A percentile compares a stretch with the other conserved stretches of the same genome.
Evolutionary conservation across 2,888 invertebrate species (phyloP).

Genomic region (Pseudococcus longispinus): DNA sequence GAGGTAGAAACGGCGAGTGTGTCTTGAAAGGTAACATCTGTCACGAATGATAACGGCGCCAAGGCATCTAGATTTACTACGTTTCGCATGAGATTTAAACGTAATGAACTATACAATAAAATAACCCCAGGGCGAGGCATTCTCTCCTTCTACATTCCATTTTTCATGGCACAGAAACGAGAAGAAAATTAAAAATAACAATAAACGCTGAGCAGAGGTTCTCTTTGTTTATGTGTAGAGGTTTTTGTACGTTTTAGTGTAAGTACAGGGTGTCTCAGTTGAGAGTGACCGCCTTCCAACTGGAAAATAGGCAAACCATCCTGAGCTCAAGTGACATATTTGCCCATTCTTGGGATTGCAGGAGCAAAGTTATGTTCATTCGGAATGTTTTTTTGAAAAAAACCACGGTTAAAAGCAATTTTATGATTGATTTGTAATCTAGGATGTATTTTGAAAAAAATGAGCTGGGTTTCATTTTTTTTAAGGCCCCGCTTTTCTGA

Average conservation of each 20-base stretch:
- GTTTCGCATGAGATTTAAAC: neutral
- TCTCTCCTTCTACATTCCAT: neutral
- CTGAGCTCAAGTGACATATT: too few relatives aligned
- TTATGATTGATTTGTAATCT: too few relatives aligned
- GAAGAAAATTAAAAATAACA: constrained; percentile 18
- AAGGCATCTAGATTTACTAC: neutral
- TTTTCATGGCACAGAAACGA: neutral
- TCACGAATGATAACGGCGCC: neutral
- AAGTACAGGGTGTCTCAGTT: too few relatives aligned
- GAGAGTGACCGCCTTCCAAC: too few relatives aligned
- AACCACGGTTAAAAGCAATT: too few relatives aligned
- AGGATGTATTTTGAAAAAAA: too few relatives aligned
- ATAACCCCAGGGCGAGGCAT: neutral
- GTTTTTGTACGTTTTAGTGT: neutral
- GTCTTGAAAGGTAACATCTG: constrained; percentile 13
- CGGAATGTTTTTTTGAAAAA: too few relatives aligned
- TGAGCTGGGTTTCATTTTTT: too few relatives aligned
- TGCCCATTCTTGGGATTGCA: too few relatives aligned
- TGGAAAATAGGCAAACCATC: too few relatives aligned
- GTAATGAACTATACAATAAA: neutral
- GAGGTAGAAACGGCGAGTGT: neutral
- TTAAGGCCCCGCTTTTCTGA: too few relatives aligned
- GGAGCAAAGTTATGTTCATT: too few relatives aligned
- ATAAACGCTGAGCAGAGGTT: neutral
- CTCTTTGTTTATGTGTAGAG: neutral